Evolutionary conservation across 1,140 invertebrate species (phyloP).

Genomic region (Hypothenemus hampei): DNA sequence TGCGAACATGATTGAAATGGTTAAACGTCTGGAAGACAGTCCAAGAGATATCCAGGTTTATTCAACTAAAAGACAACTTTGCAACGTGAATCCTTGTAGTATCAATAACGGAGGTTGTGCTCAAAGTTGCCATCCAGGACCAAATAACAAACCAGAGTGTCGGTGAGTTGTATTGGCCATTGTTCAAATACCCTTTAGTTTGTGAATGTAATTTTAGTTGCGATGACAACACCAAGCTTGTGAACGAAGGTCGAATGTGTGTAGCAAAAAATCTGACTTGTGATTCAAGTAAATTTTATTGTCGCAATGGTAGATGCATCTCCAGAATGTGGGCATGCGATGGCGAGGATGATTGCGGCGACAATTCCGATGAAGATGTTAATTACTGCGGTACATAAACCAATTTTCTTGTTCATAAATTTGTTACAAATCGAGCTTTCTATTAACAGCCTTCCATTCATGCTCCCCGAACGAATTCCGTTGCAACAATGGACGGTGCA

Average conservation of each 20-base stretch:
- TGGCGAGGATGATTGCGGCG: conserved; percentile 91
- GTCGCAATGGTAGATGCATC: conserved; percentile 91
- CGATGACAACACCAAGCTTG: conserved; percentile 77
- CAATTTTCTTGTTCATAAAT: not conserved
- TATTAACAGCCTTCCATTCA: conserved; percentile 74
- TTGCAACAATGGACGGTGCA: conserved; percentile 91
- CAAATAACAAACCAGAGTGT: conserved; percentile 79
- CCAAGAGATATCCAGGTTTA: conserved; percentile 89
- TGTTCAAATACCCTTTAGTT: not conserved
- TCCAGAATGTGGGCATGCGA: conserved; percentile 95
- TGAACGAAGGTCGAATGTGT: conserved; percentile 90
- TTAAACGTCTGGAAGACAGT: conserved; percentile 80
- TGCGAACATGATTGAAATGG: conserved; percentile 89
- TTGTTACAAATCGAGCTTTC: not conserved
- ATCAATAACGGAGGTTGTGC: conserved; percentile 95
- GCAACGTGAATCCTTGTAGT: conserved; percentile 78
- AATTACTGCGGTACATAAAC: conserved; percentile 84
- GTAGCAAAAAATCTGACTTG: conserved; percentile 84
- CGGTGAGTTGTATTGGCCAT: conserved; percentile 41
- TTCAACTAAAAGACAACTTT: conserved; percentile 73
- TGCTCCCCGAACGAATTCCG: conserved; percentile 90
- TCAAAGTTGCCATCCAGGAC: conserved; percentile 86
- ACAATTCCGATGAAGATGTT: conserved; percentile 88
- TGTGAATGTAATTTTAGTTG: conserved; percentile 49
- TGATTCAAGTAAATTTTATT: conserved; percentile 85